These are phyloP conservation scores for Andrena trimmerana DNA, from an alignment of 2,888 invertebrate genomes.

Conservation along the genomic window DNA sequence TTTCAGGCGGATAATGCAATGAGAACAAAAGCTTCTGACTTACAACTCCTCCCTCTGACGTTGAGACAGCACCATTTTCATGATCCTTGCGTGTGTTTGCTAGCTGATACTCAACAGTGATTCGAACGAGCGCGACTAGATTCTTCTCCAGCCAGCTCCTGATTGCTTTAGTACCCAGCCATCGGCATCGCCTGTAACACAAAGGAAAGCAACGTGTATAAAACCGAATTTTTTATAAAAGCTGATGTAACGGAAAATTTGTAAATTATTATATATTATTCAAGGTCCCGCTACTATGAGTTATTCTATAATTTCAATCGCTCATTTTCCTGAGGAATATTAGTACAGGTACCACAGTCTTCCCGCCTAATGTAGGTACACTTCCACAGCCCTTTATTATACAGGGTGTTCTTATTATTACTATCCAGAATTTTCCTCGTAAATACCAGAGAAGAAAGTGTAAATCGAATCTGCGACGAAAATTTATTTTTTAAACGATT, in stretches of 20 bases:
- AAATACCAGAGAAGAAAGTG: no score
- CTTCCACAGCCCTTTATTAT: no score
- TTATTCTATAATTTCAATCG: no score
- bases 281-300: background rate
- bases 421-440: no score
- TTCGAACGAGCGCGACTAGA: slow-evolving; percentile 78
- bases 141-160: slow-evolving; percentile 78
- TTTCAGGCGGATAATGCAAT: background rate
- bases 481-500: no score
- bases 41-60: slow-evolving; percentile 99
- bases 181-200: slow-evolving; percentile 77
- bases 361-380: no score
- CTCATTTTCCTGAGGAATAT: no score
- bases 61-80: slow-evolving; percentile 99
- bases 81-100: slow-evolving; percentile 87
- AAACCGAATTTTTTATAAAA: slow-evolving; percentile 6
- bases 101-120: slow-evolving; percentile 80
- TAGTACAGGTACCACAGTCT: no score
- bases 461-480: no score
- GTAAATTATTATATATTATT: background rate
- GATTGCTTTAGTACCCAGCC: slow-evolving; percentile 76
- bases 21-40: slow-evolving; percentile 86
- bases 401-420: no score
- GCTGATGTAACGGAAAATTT: background rate
- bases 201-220: slow-evolving; percentile 12